These are phyloP conservation scores for Trinectes maculatus DNA, from an alignment of 2,113 vertebrate species.

Conservation along the genomic window DNA sequence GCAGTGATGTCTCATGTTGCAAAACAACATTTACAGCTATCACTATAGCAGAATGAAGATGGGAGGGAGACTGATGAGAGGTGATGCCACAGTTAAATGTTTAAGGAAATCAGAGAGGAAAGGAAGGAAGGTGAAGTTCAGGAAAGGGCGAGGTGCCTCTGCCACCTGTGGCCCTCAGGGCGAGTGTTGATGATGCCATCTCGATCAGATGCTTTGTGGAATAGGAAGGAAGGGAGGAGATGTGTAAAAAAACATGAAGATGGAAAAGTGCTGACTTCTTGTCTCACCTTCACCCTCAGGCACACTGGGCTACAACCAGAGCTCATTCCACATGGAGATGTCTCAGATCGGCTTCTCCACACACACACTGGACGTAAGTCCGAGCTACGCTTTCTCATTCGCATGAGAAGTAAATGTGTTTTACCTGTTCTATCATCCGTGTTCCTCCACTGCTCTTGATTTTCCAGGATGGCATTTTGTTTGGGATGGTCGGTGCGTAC, in stretches of 20 bases:
- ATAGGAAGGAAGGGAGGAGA: slow-evolving; percentile 60
- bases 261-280: slow-evolving; percentile 23
- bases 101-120: slow-evolving; percentile 54
- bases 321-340: slow-evolving; percentile 96
- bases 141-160: slow-evolving; percentile 37
- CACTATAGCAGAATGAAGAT: slow-evolving; percentile 28
- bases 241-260: slow-evolving; percentile 22
- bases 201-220: slow-evolving; percentile 21
- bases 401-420: background rate
- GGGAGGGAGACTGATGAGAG: slow-evolving; percentile 46
- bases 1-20: too few species aligned
- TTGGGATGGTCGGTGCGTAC: slow-evolving; percentile 94
- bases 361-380: slow-evolving; percentile 88
- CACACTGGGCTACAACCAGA: slow-evolving; percentile 89
- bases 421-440: background rate
- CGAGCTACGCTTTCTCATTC: background rate
- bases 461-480: slow-evolving; percentile 91
- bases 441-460: background rate
- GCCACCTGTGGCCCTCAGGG: slow-evolving; percentile 38
- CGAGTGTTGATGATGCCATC: slow-evolving; percentile 8
- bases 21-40: too few species aligned
- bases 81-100: slow-evolving; percentile 39
- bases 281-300: slow-evolving; percentile 76
- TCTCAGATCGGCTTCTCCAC: slow-evolving; percentile 95
- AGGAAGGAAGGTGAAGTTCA: slow-evolving; percentile 31